Base-by-base conservation (phyloP, 2,797 vertebrate species). In the Alectoris magna region DNA sequence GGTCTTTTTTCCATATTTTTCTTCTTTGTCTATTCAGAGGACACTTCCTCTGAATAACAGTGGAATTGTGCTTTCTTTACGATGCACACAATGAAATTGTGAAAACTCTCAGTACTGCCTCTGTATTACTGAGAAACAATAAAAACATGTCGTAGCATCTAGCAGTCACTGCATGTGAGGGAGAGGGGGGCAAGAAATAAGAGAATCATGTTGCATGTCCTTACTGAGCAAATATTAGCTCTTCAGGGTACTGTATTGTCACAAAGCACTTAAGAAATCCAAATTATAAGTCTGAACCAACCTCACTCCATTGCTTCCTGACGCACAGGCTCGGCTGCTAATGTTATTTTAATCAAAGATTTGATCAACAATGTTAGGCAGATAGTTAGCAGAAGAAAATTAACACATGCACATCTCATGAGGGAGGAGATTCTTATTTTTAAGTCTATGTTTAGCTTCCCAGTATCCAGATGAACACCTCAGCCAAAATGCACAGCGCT, bases 271-370 rank as follows among this genome's bases (percentile, higher is more conserved):
- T 93, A 90, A 82, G 67, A 92, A 96, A 82, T 87, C 77, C 27
- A 17, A 82, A 80, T 78, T 86, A 2, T 70, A 88, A 86, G 49
- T 55, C 64, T 88, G 68, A 93, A 90, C 36, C 49, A 77, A 79
- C 92, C 71, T 90, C 7, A 0, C 49, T 84, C 80, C 26, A 60
- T 76, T 78, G 44, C 60, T 86, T 82, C 49, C 83, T 82, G 77
- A 74, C 86, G 67, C 56, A 67, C 38, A 74, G 53, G 14, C 85
- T 90, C 71, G 58, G 73, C 77, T 81, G 68, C 70, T 93, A 63
- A 88, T 82, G 80, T 84, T 70, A 76, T 92, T 95, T 96, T 95
- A 93, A 95, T 95, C 85, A 92, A 84, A 90, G 83, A 90, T 92
- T 93, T 92, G 95, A 96, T 92, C 89, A 89, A 66, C 78, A 87